Base-by-base conservation (phyloP, 1,140 invertebrate species). In the Orussus abietinus region DNA sequence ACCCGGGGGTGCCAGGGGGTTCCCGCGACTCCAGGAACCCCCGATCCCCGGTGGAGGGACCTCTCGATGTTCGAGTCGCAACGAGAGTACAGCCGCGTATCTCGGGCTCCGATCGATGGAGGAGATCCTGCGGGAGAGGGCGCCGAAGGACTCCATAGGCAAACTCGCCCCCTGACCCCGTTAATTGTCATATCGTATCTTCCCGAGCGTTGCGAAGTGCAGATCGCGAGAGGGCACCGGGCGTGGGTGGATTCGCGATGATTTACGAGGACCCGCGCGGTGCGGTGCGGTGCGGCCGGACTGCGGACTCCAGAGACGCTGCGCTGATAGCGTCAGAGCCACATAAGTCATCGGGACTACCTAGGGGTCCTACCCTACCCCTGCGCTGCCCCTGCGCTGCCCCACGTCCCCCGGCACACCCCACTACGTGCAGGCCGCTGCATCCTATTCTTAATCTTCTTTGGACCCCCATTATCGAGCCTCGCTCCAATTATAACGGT, bases 261-360 rank as follows among this genome's bases (percentile, higher is more conserved):
- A 73, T 72, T 73, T 73, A 73, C 68, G 70, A 71, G 67, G 55
- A 57, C 57, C 60, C 57, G 49, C 56, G 61, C 51, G n/a, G n/a
- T n/a, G n/a, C n/a, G n/a, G n/a, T n/a, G 57, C 62, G 52, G 57
- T 50, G 63, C 60, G 57, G 59, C 57, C 57, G 64, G 63, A 71
- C 69, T 72, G 61, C 53, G 68, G 62, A 71, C 69, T 72, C 62
- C 53, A 69, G 62, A 68, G 65, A 72, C 66, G 66, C 63, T 55
- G 67, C 48, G 60, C 70, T 71, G 70, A 73, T 73, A 72, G 62
- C 70, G 70, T 72, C 69, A 73, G 69, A 72, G 65, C 63, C 66
- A 71, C 69, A 72, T 72, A 71, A 72, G 69, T 72, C 69, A 72
- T 72, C 68, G 65, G 62, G 59, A 58, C 58, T 62, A 61, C 56